A percentile compares a stretch with the other conserved stretches of the same genome.
These are phyloP conservation scores for Actenoides hombroni DNA, from an alignment of 2,113 vertebrate genomes.

Conservation along the genomic window DNA sequence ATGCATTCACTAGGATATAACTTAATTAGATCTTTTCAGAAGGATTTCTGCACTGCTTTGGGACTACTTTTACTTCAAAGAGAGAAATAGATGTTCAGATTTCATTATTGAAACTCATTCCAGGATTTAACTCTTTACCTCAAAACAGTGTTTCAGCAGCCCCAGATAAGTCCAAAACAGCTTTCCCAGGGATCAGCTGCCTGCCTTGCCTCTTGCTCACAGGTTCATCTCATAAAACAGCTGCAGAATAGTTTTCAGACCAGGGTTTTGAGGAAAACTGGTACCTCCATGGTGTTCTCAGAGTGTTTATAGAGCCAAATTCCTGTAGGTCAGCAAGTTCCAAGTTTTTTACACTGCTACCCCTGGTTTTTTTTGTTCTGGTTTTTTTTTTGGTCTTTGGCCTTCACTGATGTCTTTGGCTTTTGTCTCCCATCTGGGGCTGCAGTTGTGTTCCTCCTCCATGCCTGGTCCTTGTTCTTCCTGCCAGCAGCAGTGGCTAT, in stretches of 20 bases:
- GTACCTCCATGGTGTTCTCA: neutral
- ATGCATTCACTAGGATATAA: neutral
- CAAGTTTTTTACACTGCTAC: neutral
- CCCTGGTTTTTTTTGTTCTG: neutral
- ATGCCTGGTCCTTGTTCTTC: neutral
- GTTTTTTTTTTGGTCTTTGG: neutral
- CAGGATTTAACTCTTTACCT: neutral
- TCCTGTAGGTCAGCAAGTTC: neutral
- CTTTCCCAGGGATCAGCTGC: neutral
- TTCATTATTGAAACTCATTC: neutral
- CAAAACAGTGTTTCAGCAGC: neutral
- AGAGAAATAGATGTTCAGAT: neutral
- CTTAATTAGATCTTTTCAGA: neutral
- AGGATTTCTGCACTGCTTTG: neutral
- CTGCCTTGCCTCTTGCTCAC: neutral
- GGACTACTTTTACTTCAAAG: neutral
- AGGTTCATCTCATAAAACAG: neutral
- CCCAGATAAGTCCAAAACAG: neutral
- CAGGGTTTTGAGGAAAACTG: neutral
- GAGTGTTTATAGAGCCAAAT: neutral
- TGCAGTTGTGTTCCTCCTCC: neutral
- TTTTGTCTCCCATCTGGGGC: neutral
- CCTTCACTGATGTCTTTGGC: neutral
- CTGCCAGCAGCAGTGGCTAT: neutral
- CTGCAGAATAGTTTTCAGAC: neutral